Evolutionary conservation across 2,797 vertebrate genomes (phyloP), one percentile per base, ranked within the genome.

Genomic region (Gymnoscopelus microlampas): DNA sequence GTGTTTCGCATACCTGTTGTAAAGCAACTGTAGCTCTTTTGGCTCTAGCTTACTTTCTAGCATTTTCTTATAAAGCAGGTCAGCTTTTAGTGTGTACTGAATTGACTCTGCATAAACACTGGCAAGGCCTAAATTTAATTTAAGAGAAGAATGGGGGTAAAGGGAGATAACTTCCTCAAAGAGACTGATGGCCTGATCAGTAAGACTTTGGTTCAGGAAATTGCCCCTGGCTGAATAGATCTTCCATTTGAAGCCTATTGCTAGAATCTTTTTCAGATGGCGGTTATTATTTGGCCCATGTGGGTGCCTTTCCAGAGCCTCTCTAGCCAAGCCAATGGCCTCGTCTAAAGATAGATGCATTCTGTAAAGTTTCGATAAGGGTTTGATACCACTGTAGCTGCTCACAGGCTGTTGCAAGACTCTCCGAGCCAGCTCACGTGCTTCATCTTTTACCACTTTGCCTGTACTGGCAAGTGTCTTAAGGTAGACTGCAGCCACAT

Each of bases 291-390:
- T 44, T 10, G 39, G 39, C 7, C 39, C 59, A 0, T 74, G 70
- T 5, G 88, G 88, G 35, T 90, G 78, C 63, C 80, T 85, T 24
- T 80, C 78, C 53, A 91, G 29, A 53, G 67, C 72, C 55, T 81
- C 82, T 1, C 87, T 82, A 26, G 83, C 88, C 62, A 90, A 60
- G 35, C 88, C 77, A 4, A 90, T 79, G 2, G 88, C 90, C 53
- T 89, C 90, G 24, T 85, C 71, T 11, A 66, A 48, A 0, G 85
- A 85, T 1, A 86, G 39, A 19, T 19, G 19, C 2, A 0, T 13
- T 7, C 60, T 74, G 70, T 83, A 91, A 0, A 88, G 29, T 24
- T 60, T 60, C 0, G 90, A 70, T n/a, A 92, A 2, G 0, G 77
- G 77, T 64, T 59, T 71, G 6, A 90, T 66, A 0, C 89, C 91